These are phyloP conservation scores for Callospermophilus lateralis DNA, from an alignment of 2,113 vertebrate genomes.

Conservation along the genomic window DNA sequence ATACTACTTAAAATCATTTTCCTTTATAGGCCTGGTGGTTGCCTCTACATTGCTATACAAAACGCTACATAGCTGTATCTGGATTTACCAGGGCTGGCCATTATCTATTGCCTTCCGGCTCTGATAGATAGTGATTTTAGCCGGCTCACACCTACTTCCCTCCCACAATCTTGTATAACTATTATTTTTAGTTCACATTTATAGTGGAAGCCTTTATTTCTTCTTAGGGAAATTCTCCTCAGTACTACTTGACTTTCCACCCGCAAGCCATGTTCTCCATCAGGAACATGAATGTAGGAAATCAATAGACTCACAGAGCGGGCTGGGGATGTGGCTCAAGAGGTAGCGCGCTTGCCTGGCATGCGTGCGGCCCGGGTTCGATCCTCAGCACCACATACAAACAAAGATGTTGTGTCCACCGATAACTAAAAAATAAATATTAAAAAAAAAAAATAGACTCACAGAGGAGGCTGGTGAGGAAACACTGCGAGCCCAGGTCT, in stretches of 20 bases:
- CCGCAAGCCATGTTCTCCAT: not conserved
- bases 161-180: not conserved
- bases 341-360: no score
- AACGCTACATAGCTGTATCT: not conserved
- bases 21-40: not conserved
- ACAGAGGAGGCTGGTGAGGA: not conserved
- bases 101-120: conserved; percentile 50
- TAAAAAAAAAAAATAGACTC: no score
- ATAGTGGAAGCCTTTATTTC: conserved; percentile 15
- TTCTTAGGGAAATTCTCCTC: not conserved
- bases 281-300: not conserved
- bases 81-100: not conserved
- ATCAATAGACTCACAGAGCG: no score
- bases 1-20: not conserved
- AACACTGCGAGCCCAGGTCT: not conserved
- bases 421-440: no score
- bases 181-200: not conserved
- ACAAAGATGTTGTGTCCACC: no score
- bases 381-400: no score
- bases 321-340: no score
- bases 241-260: not conserved
- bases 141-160: not conserved
- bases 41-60: not conserved
- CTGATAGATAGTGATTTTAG: conserved; percentile 2
- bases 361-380: no score